Percentiles rank a stretch among this genome's conserved stretches.
phyloP scores from a whole-genome alignment of 2,888 invertebrate genomes.

The Melangyna quadrimaculata region DNA sequence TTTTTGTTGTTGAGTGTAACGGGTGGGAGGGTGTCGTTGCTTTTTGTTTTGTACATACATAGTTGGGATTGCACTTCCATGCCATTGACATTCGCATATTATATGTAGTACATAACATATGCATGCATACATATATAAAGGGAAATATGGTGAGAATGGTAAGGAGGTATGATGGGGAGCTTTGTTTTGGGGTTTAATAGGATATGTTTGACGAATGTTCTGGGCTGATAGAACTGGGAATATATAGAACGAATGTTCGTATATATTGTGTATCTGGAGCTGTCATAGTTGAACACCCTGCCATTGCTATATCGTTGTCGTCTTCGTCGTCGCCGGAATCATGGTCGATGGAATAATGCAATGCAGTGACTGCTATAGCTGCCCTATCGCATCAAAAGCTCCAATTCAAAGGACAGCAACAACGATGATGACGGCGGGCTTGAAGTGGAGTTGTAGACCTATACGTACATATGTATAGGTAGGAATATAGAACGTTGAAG shows the following conservation, averaged over 20 bases:
- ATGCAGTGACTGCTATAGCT: constrained; percentile 4
- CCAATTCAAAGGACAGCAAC: background rate
- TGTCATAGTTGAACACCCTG: constrained; percentile 1
- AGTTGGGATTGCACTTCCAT: constrained; percentile 57
- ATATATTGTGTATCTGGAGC: constrained; percentile 1
- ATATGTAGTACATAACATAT: too few species aligned
- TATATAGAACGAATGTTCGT: constrained; percentile 54
- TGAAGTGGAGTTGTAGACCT: background rate
- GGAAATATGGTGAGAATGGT: background rate
- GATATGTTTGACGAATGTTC: constrained; percentile 44
- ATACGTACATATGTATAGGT: background rate
- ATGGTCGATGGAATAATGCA: constrained; percentile 64
- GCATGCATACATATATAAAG: too few species aligned
- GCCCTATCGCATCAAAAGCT: constrained; percentile 20
- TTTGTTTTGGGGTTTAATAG: constrained; percentile 43
- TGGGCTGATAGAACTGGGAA: constrained; percentile 54
- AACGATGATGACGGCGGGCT: background rate
- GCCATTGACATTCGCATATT: constrained; percentile 66
- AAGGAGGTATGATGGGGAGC: background rate
- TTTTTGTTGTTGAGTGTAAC: constrained; percentile 18
- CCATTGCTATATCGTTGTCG: constrained; percentile 22
- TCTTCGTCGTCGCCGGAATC: constrained; percentile 47
- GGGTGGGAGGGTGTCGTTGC: background rate
- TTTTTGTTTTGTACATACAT: background rate
- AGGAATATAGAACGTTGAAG: background rate